Base-by-base conservation (phyloP, 2,888 invertebrate genomes). In the Panopea generosa region DNA sequence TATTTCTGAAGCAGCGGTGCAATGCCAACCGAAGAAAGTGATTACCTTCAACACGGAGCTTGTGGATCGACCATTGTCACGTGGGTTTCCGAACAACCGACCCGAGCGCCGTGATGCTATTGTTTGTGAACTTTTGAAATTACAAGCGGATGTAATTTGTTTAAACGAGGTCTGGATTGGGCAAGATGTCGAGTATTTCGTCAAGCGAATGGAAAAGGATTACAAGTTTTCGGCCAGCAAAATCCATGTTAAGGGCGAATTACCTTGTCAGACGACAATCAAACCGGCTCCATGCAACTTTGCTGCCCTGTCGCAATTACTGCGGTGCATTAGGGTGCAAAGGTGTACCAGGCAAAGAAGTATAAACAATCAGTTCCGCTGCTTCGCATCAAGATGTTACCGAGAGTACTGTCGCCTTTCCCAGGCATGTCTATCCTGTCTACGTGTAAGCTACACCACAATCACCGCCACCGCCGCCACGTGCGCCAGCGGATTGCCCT, bases 101-200 rank as follows among this genome's bases (percentile, higher is more conserved):
- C n/a, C 56, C 18, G 53, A 43, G 24, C 69, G 75, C 11, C 60
- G 65, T 16, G 60, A 56, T 24, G 70, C 70, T 16, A 70, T 76
- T 38, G 55, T 62, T 20, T 11, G 47, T 16, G 75, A 60, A 33
- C 60, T 76, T 14, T 47, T 45, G 18, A 53, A 52, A 26, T n/a
- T 76, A 29, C 43, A 76, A 33, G 75, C 70, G 2, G 75, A 76
- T 33, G 61, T 76, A 20, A 61, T 66, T 14, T 76, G 75, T 29
- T 24, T 76, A 7, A 69, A 76, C 20, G 75, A 76, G 52, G 69
- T 76, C 38, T 76, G 75, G 75, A 61, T 76, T 22, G 75, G 75
- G 7, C 65, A 76, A 26, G 75, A 76, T 52, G 56, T 76, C 3
- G 75, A 70, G 40, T 18, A 45, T 29, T 40, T 76, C 9, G 57